A percentile compares a stretch with the other conserved stretches of the same genome.
These are phyloP conservation scores for Polydrusus cervinus DNA, from an alignment of 2,888 invertebrate species.

Conservation along the genomic window DNA sequence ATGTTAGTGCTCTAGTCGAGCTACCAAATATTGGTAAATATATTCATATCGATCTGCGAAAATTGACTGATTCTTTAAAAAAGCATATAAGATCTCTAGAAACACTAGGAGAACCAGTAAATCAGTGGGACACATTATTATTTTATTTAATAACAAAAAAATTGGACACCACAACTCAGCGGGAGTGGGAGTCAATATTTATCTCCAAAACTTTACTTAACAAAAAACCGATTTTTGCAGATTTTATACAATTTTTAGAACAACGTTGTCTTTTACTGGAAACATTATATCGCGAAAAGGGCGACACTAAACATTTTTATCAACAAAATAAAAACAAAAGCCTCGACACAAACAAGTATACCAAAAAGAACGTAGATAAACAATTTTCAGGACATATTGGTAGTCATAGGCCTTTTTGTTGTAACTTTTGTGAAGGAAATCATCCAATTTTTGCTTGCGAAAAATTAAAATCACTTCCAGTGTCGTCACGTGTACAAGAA, in stretches of 20 bases:
- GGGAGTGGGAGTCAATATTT: not conserved
- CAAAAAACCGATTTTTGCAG: conserved; percentile 1
- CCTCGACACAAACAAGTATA: too few species aligned
- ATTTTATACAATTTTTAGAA: too few species aligned
- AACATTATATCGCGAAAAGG: not conserved
- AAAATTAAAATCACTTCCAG: conserved; percentile 17
- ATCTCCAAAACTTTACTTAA: not conserved
- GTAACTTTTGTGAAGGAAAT: conserved; percentile 19
- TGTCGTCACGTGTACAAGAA: conserved; percentile 6
- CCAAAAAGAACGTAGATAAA: not conserved
- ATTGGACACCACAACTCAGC: not conserved
- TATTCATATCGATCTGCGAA: conserved; percentile 1
- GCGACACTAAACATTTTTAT: not conserved
- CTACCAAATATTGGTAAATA: conserved; percentile 9
- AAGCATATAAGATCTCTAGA: not conserved
- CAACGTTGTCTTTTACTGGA: conserved; percentile 16
- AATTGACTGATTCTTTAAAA: conserved; percentile 17
- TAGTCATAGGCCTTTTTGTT: not conserved
- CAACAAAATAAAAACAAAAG: too few species aligned
- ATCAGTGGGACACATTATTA: conserved; percentile 26
- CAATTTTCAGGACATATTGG: not conserved
- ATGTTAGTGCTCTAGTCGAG: conserved; percentile 16
- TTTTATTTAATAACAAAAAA: conserved; percentile 20
- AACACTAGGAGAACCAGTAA: conserved; percentile 16
- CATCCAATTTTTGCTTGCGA: conserved; percentile 27